Evolutionary conservation across 1,140 invertebrate genomes (phyloP), one percentile per base, ranked within the genome.

Genomic region (Conus ventricosus): DNA sequence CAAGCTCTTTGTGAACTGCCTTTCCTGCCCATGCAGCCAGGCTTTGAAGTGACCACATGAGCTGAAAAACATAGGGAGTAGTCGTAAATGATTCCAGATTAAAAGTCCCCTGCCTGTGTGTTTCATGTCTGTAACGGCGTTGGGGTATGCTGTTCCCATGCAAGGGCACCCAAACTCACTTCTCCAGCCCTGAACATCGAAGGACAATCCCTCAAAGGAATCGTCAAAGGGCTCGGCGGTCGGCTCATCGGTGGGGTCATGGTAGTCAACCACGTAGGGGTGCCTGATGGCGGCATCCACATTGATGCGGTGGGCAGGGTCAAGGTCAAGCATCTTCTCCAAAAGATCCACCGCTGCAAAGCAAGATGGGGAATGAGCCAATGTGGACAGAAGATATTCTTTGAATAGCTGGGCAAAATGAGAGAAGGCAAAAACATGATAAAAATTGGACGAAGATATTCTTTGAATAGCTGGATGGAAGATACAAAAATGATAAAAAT

Each of bases 321-420:
- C 99, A 87, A 99, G 95, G 94, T 99, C 98, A 87, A 99, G 95
- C 98, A 99, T 99, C 93, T 97, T 96, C 94, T 99, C 98, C 51
- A 99, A 95, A 88, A 99, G 96, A 96, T 99, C 97, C 91, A 99
- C 97, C 4, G 99, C 99, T 97, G 91, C 27, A 67, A 75, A 15
- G 78, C 39, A 39, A 78, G 25, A 78, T 84, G 27, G 27, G 27
- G 39, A 27, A 60, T 60, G 57, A 39, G 39, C 39, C 39, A 39
- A 39, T 39, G 8, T 15, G 23, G 55, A 27, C 60, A 63, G 63
- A 17, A 71, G n/a, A 71, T 39, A 39, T 39, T 39, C 39, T 39
- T 39, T 39, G 39, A 39, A 39, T 39, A 39, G 39, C 57, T 15
- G 23, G 55, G 53, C 60, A 63, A 20, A 25, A 20, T 54, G 25